Evolutionary conservation across 2,113 vertebrate species (phyloP), one percentile per base, ranked within the genome.

Genomic region (Phodopus roborovskii): DNA sequence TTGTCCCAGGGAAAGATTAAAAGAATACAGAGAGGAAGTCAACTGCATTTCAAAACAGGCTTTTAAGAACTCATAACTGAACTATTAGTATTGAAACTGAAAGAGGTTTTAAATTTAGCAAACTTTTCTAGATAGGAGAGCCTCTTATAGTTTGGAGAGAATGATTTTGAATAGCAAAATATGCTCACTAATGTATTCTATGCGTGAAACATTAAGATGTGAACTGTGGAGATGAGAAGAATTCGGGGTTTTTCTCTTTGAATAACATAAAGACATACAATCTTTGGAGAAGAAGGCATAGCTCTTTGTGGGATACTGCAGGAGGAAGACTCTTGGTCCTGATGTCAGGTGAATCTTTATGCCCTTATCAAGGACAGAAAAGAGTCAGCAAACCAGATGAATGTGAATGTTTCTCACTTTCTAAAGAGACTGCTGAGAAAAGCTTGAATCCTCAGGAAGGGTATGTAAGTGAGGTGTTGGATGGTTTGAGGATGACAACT

Each of bases 101-200:
- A 85, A 58, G 42, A 45, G 10, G 53, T 85, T 93, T 95, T 95
- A 95, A 90, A 56, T 84, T 79, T 15, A 81, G 64, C 28, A 91
- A 81, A 91, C 68, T 92, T 95, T 96, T 77, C 93, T 94, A 36
- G 62, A 91, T 22, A 78, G 24, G 20, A 86, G 90, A 85, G 20
- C 16, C 1, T 62, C 66, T 90, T 74, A 73, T 48, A 84, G 39
- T 88, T 95, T 94, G 45, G 15, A 81, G 92, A 95, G 64, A 88
- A 94, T 85, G 48, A 19, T 88, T 96, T 81, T 90, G 93, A 90
- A 94, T 73, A 92, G 77, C 50, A 92, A 88, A 95, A 94, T 19
- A 17, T 93, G 64, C 73, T 7, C 50, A 39, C 60, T 66, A 56
- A 94, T n/a, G 22, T 86, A 68, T 1, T 75, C 94, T 88, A 53